These are phyloP conservation scores for Acleris sparsana DNA, from an alignment of 2,888 invertebrate species.

Conservation along the genomic window DNA sequence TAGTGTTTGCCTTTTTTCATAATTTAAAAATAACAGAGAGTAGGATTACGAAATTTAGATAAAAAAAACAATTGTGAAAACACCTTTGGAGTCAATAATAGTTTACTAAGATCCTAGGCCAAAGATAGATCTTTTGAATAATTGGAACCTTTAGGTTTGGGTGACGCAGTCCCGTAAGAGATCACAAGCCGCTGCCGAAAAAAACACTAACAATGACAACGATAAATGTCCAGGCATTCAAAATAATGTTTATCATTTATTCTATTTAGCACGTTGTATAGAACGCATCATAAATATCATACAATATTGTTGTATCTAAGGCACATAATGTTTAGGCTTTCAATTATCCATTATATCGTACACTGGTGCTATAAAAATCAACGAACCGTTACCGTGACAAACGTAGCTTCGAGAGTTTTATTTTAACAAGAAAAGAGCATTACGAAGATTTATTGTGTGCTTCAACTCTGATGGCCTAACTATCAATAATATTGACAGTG, in stretches of 20 bases:
- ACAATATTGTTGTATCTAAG: slow-evolving; percentile 85
- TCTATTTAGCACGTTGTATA: slow-evolving; percentile 84
- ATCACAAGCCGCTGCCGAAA: slow-evolving; percentile 72
- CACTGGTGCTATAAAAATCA: slow-evolving; percentile 75
- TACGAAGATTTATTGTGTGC: not conserved
- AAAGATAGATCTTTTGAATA: slow-evolving; percentile 39
- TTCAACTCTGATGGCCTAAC: too few relatives aligned
- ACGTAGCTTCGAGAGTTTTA: slow-evolving; percentile 44
- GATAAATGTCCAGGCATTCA: slow-evolving; percentile 72
- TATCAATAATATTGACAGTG: not conserved
- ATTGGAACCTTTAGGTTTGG: slow-evolving; percentile 35
- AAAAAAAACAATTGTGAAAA: slow-evolving; percentile 18
- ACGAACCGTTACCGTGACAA: slow-evolving; percentile 55
- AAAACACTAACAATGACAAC: slow-evolving; percentile 68
- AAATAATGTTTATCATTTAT: slow-evolving; percentile 78
- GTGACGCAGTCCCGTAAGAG: slow-evolving; percentile 55
- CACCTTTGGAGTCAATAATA: slow-evolving; percentile 25
- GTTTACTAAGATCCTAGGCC: slow-evolving; percentile 25
- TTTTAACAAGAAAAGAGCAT: slow-evolving; percentile 1
- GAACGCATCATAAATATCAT: slow-evolving; percentile 83
- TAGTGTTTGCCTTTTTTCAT: slow-evolving; percentile 1
- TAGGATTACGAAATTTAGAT: slow-evolving; percentile 11
- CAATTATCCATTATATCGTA: slow-evolving; percentile 81
- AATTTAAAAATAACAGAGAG: not conserved
- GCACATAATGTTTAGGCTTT: slow-evolving; percentile 85